These are phyloP conservation scores for pig (Sus scrofa) DNA, from an alignment of 2,113 vertebrate genomes.

Conservation along the genomic window T2T-Sscrofa CM000818.6:93557001-93557500, in stretches of 20 bases:
- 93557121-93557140: slow-evolving; percentile 59
- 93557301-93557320: not conserved
- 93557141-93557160: slow-evolving; percentile 23
- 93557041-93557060: slow-evolving; percentile 60
- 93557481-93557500: not conserved
- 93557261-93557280: not conserved
- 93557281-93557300: not conserved
- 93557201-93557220: not conserved
- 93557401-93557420: not conserved
- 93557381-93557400: not conserved
- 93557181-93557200: not conserved
- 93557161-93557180: slow-evolving; percentile 16
- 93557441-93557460: not conserved
- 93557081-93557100: slow-evolving; percentile 10
- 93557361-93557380: not conserved
- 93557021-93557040: slow-evolving; percentile 39
- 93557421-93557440: not conserved
- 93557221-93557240: not conserved
- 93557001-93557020: slow-evolving; percentile 45
- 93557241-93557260: slow-evolving; percentile 1
- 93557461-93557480: not conserved
- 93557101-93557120: slow-evolving; percentile 69
- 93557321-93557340: not conserved
- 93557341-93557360: not conserved
- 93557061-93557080: slow-evolving; percentile 35